Evolutionary conservation across 2,888 invertebrate genomes (phyloP).

Genomic region (Hydriomena furcata): DNA sequence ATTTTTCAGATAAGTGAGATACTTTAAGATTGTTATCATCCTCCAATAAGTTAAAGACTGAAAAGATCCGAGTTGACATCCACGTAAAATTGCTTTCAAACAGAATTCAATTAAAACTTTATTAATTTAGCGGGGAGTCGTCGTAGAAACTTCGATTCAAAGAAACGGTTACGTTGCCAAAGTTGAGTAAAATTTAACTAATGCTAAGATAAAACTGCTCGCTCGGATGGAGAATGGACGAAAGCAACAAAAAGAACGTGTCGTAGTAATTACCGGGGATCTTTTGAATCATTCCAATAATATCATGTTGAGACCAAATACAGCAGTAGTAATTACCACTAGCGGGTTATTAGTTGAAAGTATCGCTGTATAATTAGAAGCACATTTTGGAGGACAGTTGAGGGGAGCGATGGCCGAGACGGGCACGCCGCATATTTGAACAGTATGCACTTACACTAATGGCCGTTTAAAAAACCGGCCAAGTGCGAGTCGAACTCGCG

Average conservation of each 20-base stretch:
- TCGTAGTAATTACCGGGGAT: slow-evolving; percentile 18
- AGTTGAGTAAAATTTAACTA: slow-evolving; percentile 66
- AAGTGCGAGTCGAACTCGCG: no score
- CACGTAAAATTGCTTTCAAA: slow-evolving; percentile 63
- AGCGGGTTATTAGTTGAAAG: slow-evolving; percentile 65
- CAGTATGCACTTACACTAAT: slow-evolving; percentile 52
- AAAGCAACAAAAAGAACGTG: slow-evolving; percentile 12
- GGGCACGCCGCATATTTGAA: slow-evolving; percentile 45
- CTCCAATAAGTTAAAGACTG: slow-evolving; percentile 32
- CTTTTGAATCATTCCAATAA: slow-evolving; percentile 24
- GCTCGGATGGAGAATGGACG: slow-evolving; percentile 26
- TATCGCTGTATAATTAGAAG: slow-evolving; percentile 69
- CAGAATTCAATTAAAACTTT: slow-evolving; percentile 81
- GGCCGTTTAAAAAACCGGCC: slow-evolving; percentile 43
- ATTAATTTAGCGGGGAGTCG: slow-evolving; percentile 77
- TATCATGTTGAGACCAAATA: slow-evolving; percentile 51
- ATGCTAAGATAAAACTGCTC: slow-evolving; percentile 66
- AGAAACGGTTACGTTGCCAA: slow-evolving; percentile 67
- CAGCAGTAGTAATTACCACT: slow-evolving; percentile 58
- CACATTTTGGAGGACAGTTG: slow-evolving; percentile 57
- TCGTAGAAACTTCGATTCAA: slow-evolving; percentile 63
- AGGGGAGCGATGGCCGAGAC: slow-evolving; percentile 46
- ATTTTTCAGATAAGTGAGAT: slow-evolving; percentile 27
- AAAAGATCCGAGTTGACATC: slow-evolving; percentile 55
- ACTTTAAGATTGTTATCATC: slow-evolving; percentile 22